phyloP scores from a whole-genome alignment of 2,888 invertebrate species.

The Rhagium mordax region DNA sequence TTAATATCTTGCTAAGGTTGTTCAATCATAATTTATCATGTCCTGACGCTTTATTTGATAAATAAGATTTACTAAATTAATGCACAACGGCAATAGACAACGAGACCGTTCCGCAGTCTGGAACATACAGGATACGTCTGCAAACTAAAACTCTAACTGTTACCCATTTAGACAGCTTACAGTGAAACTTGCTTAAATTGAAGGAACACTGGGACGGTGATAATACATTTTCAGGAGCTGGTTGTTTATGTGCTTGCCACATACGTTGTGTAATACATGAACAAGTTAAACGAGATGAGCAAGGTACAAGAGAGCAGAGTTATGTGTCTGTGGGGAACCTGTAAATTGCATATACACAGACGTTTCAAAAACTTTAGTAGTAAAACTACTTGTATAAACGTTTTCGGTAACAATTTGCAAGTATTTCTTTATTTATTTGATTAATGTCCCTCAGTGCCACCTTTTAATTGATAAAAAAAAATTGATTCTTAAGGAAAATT shows the following conservation, averaged over 20 bases:
- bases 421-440: no score
- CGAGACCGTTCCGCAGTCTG: neutral
- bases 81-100: neutral
- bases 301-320: neutral
- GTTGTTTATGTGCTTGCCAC: no score
- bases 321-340: no score
- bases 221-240: neutral
- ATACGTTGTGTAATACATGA: neutral
- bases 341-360: no score
- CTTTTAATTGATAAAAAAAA: no score
- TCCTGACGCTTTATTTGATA: neutral
- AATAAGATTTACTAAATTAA: conserved; percentile 5
- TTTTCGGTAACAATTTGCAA: no score
- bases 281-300: neutral
- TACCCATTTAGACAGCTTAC: neutral
- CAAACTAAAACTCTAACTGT: neutral
- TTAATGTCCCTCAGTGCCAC: no score
- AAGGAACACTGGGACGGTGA: neutral
- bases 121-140: neutral
- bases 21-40: neutral
- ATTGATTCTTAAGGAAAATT: no score
- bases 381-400: no score
- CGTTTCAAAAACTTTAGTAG: no score
- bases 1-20: neutral
- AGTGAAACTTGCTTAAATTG: conserved; percentile 2